A percentile compares a stretch with the other conserved stretches of the same genome.
These are phyloP conservation scores for Halictus ligatus DNA, from an alignment of 2,888 invertebrate species.

Conservation along the genomic window DNA sequence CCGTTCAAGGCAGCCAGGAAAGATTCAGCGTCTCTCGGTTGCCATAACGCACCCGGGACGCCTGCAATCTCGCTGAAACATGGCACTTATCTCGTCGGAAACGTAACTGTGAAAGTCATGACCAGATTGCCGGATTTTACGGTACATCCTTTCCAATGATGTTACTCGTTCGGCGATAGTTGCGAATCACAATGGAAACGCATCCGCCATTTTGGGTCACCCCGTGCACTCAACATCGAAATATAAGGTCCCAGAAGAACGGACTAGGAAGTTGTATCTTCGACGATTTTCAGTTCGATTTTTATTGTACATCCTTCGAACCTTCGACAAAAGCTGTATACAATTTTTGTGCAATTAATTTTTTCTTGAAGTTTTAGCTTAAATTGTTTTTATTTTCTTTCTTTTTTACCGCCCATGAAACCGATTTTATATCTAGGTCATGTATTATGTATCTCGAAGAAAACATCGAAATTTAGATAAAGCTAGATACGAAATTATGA, in stretches of 20 bases:
- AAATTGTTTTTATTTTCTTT: too few relatives aligned
- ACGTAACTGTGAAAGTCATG: conserved; percentile 1
- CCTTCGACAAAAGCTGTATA: not conserved
- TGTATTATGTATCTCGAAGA: too few relatives aligned
- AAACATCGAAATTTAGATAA: not conserved
- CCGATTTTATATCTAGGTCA: too few relatives aligned
- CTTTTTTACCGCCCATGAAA: too few relatives aligned
- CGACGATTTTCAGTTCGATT: not conserved
- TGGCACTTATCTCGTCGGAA: conserved; percentile 16
- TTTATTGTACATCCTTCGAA: not conserved
- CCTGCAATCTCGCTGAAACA: not conserved
- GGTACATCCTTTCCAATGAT: not conserved
- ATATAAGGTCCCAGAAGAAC: not conserved
- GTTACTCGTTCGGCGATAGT: not conserved
- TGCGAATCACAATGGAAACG: not conserved
- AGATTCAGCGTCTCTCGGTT: conserved; percentile 18
- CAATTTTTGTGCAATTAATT: too few relatives aligned
- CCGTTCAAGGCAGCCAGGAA: conserved; percentile 12
- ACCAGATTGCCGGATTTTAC: not conserved
- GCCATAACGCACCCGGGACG: not conserved
- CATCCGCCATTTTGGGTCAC: not conserved
- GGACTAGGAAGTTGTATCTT: too few relatives aligned
- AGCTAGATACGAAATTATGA: not conserved
- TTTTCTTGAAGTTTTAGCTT: too few relatives aligned
- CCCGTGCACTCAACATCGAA: not conserved